Percentiles rank a stretch among this genome's conserved stretches.
Conservation (phyloP, 1,140 invertebrate genomes). For the Drosophila asahinai region DNA sequence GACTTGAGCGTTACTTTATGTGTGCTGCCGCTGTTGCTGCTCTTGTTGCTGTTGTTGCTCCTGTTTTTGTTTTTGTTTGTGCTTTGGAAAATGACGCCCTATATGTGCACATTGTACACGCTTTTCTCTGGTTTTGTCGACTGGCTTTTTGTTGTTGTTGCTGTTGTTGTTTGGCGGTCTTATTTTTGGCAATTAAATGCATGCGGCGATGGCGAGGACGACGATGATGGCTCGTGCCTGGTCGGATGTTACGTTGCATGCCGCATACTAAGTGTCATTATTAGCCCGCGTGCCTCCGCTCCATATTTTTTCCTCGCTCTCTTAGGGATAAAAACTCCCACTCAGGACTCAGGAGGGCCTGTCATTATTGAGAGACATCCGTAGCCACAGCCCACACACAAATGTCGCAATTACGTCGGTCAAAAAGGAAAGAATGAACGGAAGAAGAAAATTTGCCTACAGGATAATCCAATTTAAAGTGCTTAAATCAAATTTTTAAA, state of each 20-base stretch:
- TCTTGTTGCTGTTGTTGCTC: constrained; percentile 11
- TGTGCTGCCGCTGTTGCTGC: constrained; percentile 27
- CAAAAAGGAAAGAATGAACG: constrained; percentile 48
- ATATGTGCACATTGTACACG: constrained; percentile 75
- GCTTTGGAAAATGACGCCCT: constrained; percentile 67
- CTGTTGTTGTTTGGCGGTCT: constrained; percentile 55
- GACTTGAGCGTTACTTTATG: constrained; percentile 75
- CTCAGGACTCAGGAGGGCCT: constrained; percentile 57
- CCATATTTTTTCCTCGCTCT: constrained; percentile 39
- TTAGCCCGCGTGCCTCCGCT: constrained; percentile 54
- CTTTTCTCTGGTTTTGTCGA: constrained; percentile 66
- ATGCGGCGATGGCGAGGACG: constrained; percentile 77
- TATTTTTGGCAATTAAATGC: constrained; percentile 85
- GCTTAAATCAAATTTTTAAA: constrained; percentile 84
- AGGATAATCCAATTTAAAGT: constrained; percentile 85
- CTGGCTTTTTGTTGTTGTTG: constrained; percentile 23
- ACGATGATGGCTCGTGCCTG: constrained; percentile 75
- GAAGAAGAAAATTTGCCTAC: constrained; percentile 76
- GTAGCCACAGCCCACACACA: constrained; percentile 54
- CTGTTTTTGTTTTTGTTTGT: constrained; percentile 49
- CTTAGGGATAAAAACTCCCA: background rate
- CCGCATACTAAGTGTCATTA: constrained; percentile 84
- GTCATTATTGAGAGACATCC: constrained; percentile 69
- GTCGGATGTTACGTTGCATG: constrained; percentile 80
- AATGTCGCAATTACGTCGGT: constrained; percentile 81